A percentile compares a stretch with the other conserved stretches of the same genome.
Evolutionary conservation across 2,113 vertebrate species (phyloP).

Genomic region (Saiga tatarica): DNA sequence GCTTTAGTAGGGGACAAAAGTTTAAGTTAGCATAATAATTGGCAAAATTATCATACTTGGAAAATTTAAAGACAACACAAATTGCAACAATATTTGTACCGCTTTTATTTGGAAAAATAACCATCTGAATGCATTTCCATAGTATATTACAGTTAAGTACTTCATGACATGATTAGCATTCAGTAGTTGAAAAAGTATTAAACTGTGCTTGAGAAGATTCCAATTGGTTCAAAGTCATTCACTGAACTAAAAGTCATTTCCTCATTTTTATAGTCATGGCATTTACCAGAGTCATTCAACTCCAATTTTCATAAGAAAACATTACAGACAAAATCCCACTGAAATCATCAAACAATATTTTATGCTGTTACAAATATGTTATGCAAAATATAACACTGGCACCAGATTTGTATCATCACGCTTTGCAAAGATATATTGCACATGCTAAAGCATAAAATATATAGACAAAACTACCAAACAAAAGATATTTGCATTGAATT

Average conservation of each 20-base stretch:
- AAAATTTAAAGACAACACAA: constrained; percentile 63
- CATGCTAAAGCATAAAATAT: constrained; percentile 87
- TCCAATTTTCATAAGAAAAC: constrained; percentile 80
- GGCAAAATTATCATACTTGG: background rate
- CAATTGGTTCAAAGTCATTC: constrained; percentile 73
- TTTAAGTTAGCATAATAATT: background rate
- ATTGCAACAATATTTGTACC: constrained; percentile 82
- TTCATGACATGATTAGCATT: constrained; percentile 82
- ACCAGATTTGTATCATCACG: constrained; percentile 82
- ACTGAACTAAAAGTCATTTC: constrained; percentile 59
- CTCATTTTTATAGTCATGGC: constrained; percentile 71
- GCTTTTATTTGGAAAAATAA: constrained; percentile 90
- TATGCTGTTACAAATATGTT: constrained; percentile 83
- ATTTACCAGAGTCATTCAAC: constrained; percentile 73
- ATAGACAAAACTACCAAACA: constrained; percentile 81
- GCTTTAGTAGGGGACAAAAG: background rate
- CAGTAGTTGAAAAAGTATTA: constrained; percentile 85
- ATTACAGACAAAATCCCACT: constrained; percentile 81
- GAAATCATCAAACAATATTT: constrained; percentile 80
- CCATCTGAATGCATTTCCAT: constrained; percentile 85
- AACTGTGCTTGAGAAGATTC: constrained; percentile 85
- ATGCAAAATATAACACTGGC: constrained; percentile 88
- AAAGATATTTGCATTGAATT: constrained; percentile 81
- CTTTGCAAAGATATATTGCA: constrained; percentile 88
- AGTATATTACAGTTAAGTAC: constrained; percentile 80